Evolutionary conservation across 2,888 invertebrate genomes (phyloP), one percentile per base, ranked within the genome.

Genomic region (Embidobia sp.): DNA sequence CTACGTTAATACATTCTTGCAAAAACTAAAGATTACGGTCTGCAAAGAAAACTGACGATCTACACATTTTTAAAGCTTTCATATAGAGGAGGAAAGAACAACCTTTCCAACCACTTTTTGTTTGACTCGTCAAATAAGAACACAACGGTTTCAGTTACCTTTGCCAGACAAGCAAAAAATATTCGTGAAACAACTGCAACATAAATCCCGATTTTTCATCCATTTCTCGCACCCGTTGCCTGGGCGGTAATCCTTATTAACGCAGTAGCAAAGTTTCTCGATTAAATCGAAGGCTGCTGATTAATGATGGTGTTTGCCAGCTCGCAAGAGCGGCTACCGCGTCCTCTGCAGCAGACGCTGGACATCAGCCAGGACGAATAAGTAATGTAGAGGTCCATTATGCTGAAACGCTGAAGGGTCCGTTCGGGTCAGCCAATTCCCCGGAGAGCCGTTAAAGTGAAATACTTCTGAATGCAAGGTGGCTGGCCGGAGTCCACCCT

Each of bases 391-490:
- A 86, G 87, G 85, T 86, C 89, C 88, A 89, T 89, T 89, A 89
- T 89, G 88, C 87, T 82, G 87, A 88, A 89, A 87, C 82, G 86
- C 85, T 86, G 86, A 88, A 87, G 88, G 89, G 87, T 85, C 85
- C 81, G 81, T 81, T 74, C 80, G 86, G 88, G 87, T 88, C 89
- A 87, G 87, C 87, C 87, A 89, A 89, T 89, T 85, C 89, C 86
- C 87, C 75, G 82, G 88, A 88, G 89, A 84, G 88, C 87, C 89
- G 89, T 89, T 89, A 89, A 88, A 89, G 88, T 89, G 89, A 89
- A 89, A 89, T 89, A 89, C 89, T 88, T 84, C 85, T 85, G 87
- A 89, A 89, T 89, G 88, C 86, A 89, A 89, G 89, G 89, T 89
- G 87, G 87, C 87, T 82, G 78, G 81, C 83, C 69, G 77, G n/a